These are phyloP conservation scores for Amblyopsis rosae DNA, from an alignment of 2,113 vertebrate species.

Conservation along the genomic window DNA sequence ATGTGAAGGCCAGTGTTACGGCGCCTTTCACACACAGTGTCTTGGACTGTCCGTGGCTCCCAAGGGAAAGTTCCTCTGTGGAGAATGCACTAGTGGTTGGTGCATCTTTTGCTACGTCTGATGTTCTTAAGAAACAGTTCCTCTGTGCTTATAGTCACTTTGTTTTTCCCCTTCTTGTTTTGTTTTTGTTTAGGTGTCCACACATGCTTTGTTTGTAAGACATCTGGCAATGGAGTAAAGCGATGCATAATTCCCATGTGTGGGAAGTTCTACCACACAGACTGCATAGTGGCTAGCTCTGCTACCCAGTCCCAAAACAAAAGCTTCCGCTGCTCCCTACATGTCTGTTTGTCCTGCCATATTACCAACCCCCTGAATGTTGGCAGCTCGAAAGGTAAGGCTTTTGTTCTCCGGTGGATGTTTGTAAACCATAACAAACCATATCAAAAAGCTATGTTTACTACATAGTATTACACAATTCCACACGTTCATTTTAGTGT, in stretches of 20 bases:
- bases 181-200: conserved; percentile 81
- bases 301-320: conserved; percentile 88
- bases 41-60: conserved; percentile 89
- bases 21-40: conserved; percentile 94
- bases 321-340: conserved; percentile 94
- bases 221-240: conserved; percentile 85
- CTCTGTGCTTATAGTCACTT: background rate
- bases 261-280: conserved; percentile 94
- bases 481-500: no score
- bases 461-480: no score
- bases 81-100: conserved; percentile 90
- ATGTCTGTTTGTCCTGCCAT: conserved; percentile 93
- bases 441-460: no score
- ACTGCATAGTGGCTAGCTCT: conserved; percentile 84
- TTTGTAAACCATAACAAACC: no score
- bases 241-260: conserved; percentile 94
- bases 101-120: background rate
- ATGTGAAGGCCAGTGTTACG: conserved; percentile 96
- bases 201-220: conserved; percentile 94
- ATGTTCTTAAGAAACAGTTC: background rate
- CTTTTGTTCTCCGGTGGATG: no score
- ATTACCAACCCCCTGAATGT: conserved; percentile 88
- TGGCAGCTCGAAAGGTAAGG: conserved; percentile 88
- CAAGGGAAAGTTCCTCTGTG: conserved; percentile 91
- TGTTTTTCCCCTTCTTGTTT: background rate